Base-by-base conservation (phyloP, 2,797 vertebrate genomes). In the Picus viridis region DNA sequence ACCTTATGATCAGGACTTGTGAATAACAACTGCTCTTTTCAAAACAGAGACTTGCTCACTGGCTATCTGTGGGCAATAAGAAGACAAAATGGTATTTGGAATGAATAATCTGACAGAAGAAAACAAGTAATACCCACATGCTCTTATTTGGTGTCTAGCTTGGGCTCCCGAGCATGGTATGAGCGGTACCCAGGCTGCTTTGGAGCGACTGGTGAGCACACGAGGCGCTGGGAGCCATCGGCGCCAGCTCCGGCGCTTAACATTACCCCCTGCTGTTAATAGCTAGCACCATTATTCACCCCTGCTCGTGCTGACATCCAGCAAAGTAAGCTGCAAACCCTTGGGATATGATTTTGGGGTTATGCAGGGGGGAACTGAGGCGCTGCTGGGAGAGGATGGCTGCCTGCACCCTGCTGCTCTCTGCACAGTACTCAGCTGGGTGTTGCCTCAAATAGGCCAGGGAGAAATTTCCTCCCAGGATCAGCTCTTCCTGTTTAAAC, bases 101-200 rank as follows among this genome's bases (percentile, higher is more conserved):
- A 75, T 53, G 47, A 88, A 93, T 69, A 90, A 83, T 64, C 73
- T 39, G 89, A 27, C 64, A 71, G 86, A 32, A 77, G 73, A 90
- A 88, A 95, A 83, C 32, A 93, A 94, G 47, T 56, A 84, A 53
- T 81, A 39, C 36, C 57, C 53, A n/a, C 91, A 76, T 93, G 94
- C 70, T 95, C 92, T 93, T 95, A 93, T 95, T 95, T 94, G 94
- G 93, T 2, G 63, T 56, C 4, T 36, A 30, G 69, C 58, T 5
- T 10, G 68, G 75, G 58, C 86, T 82, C 53, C 69, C 1, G 7
- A 61, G 62, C 5, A 5, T 16, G 92, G 78, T 54, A 56, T 47
- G 93, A 92, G 83, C 73, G 39, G 84, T 5, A 45, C 70, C 65
- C 72, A 14, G 82, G 82, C 82, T 56, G 69, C 72, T 69, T 54